A percentile compares a stretch with the other conserved stretches of the same genome.
Conservation (phyloP, 2,888 invertebrate genomes). For the Agrotis clavis region DNA sequence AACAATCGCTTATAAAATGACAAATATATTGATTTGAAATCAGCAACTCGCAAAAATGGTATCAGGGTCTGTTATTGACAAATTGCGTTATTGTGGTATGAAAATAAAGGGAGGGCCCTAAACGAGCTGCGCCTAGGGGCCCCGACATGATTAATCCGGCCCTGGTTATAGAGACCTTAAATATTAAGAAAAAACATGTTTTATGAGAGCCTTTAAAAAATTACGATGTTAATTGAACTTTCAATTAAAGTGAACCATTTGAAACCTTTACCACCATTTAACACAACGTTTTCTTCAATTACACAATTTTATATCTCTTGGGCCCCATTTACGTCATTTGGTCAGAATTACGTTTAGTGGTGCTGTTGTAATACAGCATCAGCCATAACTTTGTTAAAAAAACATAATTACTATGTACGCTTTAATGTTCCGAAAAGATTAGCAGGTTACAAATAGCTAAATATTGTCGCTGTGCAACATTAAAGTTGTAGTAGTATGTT, state of each 20-base stretch:
- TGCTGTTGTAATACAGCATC: constrained; percentile 9
- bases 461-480: constrained; percentile 15
- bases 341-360: constrained; percentile 10
- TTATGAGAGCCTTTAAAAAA: constrained; percentile 23
- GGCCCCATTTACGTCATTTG: constrained; percentile 24
- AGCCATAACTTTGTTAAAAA: constrained; percentile 1
- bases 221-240: constrained; percentile 33
- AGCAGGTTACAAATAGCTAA: constrained; percentile 2
- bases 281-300: constrained; percentile 24
- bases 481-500: constrained; percentile 30
- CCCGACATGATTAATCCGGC: too few species aligned
- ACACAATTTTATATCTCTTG: constrained; percentile 17
- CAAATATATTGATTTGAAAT: too few species aligned
- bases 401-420: neutral
- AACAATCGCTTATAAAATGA: too few species aligned
- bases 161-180: too few species aligned
- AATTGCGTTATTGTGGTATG: too few species aligned
- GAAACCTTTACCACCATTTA: constrained; percentile 20
- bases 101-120: too few species aligned
- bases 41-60: too few species aligned
- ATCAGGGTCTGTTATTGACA: too few species aligned
- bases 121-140: too few species aligned
- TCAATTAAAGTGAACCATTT: constrained; percentile 38
- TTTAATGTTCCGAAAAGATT: constrained; percentile 17
- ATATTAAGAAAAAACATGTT: constrained; percentile 6